These are phyloP conservation scores for Folsomia manolachei DNA, from an alignment of 2,888 invertebrate species.

Conservation along the genomic window DNA sequence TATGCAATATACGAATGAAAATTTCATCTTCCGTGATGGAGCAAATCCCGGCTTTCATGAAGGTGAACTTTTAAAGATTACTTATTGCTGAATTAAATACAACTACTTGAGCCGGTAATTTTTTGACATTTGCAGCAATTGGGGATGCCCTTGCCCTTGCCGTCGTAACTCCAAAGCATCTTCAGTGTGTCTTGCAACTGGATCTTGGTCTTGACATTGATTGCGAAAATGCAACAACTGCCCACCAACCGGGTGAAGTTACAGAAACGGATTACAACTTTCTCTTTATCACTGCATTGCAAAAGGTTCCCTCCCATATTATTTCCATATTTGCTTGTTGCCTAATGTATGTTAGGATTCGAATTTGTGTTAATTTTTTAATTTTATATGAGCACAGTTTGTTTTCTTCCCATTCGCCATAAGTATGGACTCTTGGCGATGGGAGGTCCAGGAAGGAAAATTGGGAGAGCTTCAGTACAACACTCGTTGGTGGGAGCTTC, in stretches of 20 bases:
- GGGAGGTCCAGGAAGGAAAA: slow-evolving; percentile 53
- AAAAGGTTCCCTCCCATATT: slow-evolving; percentile 52
- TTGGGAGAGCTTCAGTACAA: slow-evolving; percentile 50
- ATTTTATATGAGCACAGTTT: slow-evolving; percentile 36
- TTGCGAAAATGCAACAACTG: slow-evolving; percentile 8
- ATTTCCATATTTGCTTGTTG: neutral
- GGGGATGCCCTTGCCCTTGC: slow-evolving; percentile 53
- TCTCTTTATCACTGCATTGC: slow-evolving; percentile 52
- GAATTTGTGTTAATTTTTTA: neutral
- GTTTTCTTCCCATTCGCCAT: slow-evolving; percentile 54
- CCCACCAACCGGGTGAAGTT: slow-evolving; percentile 28
- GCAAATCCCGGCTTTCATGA: slow-evolving; percentile 67
- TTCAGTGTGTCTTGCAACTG: slow-evolving; percentile 41
- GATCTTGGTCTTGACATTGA: slow-evolving; percentile 33
- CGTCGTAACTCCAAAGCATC: slow-evolving; percentile 50
- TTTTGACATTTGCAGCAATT: too few species aligned
- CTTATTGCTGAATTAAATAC: too few species aligned
- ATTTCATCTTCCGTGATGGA: slow-evolving; percentile 69
- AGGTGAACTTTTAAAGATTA: slow-evolving; percentile 19
- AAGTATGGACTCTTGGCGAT: slow-evolving; percentile 53
- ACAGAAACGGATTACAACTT: slow-evolving; percentile 51
- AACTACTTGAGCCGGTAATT: too few species aligned
- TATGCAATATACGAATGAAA: slow-evolving; percentile 70
- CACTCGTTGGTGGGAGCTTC: slow-evolving; percentile 52
- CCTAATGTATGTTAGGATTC: neutral